phyloP scores from a whole-genome alignment of 2,113 vertebrate species.

The Planiliza haematocheilus region DNA sequence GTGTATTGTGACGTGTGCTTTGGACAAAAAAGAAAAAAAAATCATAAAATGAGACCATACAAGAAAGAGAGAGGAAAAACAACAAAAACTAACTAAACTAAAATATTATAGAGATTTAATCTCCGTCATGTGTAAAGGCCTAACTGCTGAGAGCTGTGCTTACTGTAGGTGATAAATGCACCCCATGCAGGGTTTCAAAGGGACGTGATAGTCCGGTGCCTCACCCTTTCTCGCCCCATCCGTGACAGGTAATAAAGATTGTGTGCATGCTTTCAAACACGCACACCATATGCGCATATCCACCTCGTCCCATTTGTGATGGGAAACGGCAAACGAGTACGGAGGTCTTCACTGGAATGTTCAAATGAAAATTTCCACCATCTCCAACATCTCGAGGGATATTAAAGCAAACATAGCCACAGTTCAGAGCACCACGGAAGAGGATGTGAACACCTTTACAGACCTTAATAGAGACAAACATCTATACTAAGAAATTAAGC shows the following conservation, averaged over 20 bases:
- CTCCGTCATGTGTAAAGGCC: conserved; percentile 38
- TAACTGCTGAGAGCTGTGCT: conserved; percentile 46
- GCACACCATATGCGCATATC: conserved; percentile 22
- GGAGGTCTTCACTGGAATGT: conserved; percentile 2
- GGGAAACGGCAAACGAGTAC: conserved; percentile 6
- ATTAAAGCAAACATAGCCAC: background rate
- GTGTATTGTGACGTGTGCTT: conserved; percentile 35
- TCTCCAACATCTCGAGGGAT: background rate
- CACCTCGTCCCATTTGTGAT: conserved; percentile 13
- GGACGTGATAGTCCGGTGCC: conserved; percentile 9
- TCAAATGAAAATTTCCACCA: conserved; percentile 3
- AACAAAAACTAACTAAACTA: conserved; percentile 26
- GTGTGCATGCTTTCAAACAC: conserved; percentile 30
- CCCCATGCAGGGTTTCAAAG: conserved; percentile 28
- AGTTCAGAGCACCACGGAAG: background rate
- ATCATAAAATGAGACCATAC: conserved; percentile 19
- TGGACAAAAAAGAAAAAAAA: conserved; percentile 14
- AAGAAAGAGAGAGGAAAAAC: conserved; percentile 1
- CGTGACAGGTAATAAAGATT: too few species aligned
- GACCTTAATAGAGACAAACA: too few species aligned
- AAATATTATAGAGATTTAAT: background rate
- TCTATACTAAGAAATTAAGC: too few species aligned
- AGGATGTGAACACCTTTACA: background rate
- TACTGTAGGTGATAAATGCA: conserved; percentile 52
- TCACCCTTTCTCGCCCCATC: too few species aligned